Evolutionary conservation across 2,888 invertebrate genomes (phyloP), one percentile per base, ranked within the genome.

Genomic region (Caenorhabditis zanzibari): DNA sequence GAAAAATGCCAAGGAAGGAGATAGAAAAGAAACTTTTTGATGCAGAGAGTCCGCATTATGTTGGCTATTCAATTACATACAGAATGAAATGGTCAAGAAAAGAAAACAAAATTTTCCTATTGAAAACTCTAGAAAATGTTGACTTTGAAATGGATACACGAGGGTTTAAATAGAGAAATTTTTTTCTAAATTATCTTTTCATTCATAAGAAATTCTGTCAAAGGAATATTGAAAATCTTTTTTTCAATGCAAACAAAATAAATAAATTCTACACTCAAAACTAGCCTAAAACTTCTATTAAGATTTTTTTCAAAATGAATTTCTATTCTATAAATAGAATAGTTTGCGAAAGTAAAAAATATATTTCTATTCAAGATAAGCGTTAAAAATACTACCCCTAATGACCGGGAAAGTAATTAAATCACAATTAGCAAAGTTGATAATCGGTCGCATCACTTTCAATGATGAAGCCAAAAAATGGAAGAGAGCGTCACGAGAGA

Each of bases 31-130:
- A 74, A 32, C 32, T 38, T 74, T 63, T 54, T 64, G 66, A 44
- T 32, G 64, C 64, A 56, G 49, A 61, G 61, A 52, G 47, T 74
- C 63, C 38, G 64, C 32, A 72, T 63, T 74, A 74, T 74, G 63
- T 64, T 41, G 28, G 64, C 63, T 63, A 74, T 74, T 74, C 74
- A 74, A 61, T 74, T 74, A 61, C 73, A 73, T 49, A n/a, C n/a
- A 35, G 32, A 35, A 52, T 49, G 66, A 66, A 66, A 32, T 52
- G 32, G 66, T 52, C 66, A 52, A 52, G 52, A 66, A 66, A 52
- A 35, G 35, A 64, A 28, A 52, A 32, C 28, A 44, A n/a, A 44
- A 47, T 12, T 54, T 28, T 19, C 52, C 24, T 28, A 26, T 22
- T 54, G 26, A 26, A 54, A 52, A 52, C 24, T 54, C 26, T 4